A percentile compares a stretch with the other conserved stretches of the same genome.
Conservation (phyloP, 2,888 invertebrate genomes). For the Pogonocherus hispidulus region DNA sequence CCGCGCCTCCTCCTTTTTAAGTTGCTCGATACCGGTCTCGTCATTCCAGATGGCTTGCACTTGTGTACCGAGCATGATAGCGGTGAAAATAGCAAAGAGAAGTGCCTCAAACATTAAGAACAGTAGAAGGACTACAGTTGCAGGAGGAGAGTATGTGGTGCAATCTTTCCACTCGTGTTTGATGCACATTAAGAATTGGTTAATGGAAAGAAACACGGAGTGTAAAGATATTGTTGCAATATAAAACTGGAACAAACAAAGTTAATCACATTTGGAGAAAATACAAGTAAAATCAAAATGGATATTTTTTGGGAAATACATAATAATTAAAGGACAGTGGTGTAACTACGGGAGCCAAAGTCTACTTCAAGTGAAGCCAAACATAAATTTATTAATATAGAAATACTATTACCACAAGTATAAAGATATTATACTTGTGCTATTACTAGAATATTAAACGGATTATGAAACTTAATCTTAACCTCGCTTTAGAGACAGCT, state of each 20-base stretch:
- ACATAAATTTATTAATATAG: too few relatives aligned
- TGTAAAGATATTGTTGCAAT: slow-evolving; percentile 97
- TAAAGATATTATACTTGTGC: too few relatives aligned
- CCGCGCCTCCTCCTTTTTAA: slow-evolving; percentile 95
- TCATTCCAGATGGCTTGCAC: slow-evolving; percentile 98
- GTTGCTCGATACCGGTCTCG: slow-evolving; percentile 97
- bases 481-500: too few relatives aligned
- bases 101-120: slow-evolving; percentile 95
- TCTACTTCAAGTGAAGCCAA: too few relatives aligned
- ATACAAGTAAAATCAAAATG: too few relatives aligned
- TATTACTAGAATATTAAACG: too few relatives aligned
- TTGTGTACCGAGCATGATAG: slow-evolving; percentile 93
- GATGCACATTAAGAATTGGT: slow-evolving; percentile 95
- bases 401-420: too few relatives aligned
- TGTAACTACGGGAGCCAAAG: too few relatives aligned
- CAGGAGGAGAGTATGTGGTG: slow-evolving; percentile 93
- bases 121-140: slow-evolving; percentile 91
- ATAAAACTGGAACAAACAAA: slow-evolving; percentile 83
- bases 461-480: too few relatives aligned
- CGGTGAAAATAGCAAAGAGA: slow-evolving; percentile 97
- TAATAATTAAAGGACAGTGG: too few relatives aligned
- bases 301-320: too few relatives aligned
- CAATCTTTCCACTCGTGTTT: slow-evolving; percentile 96
- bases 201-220: slow-evolving; percentile 90
- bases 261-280: too few relatives aligned